phyloP scores from a whole-genome alignment of 2,888 invertebrate species.

The Periphyllus acericola region DNA sequence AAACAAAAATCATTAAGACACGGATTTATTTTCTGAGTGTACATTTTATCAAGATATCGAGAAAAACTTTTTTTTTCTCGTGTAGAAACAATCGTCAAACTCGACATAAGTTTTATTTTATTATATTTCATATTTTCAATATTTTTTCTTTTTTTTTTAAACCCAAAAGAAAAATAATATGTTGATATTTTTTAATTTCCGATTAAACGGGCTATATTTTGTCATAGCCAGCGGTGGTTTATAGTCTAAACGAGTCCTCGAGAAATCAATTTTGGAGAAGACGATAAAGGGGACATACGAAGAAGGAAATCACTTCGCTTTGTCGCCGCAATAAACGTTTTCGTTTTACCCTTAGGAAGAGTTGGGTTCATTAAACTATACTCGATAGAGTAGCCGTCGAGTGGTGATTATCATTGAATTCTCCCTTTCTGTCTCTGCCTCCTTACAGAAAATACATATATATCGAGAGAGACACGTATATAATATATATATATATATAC shows the following conservation, averaged over 20 bases:
- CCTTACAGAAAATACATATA: background rate
- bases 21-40: too few relatives aligned
- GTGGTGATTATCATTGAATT: conserved; percentile 25
- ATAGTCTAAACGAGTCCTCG: background rate
- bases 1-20: too few relatives aligned
- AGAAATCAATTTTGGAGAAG: conserved; percentile 38
- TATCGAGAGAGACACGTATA: background rate
- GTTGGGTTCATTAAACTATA: conserved; percentile 29
- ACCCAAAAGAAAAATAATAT: background rate
- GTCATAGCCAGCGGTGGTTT: background rate
- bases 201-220: conserved; percentile 14
- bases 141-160: background rate
- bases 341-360: conserved; percentile 41
- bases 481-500: background rate
- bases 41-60: too few relatives aligned
- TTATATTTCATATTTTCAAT: background rate
- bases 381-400: background rate
- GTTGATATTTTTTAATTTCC: background rate
- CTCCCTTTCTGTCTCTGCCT: background rate
- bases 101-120: conserved; percentile 1
- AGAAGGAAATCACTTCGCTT: conserved; percentile 31
- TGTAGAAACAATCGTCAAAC: background rate
- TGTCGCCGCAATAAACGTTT: conserved; percentile 40
- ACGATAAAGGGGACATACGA: background rate
- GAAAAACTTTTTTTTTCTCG: background rate